Conservation (phyloP, 2,113 vertebrate genomes). For the Chloebia gouldiae region DNA sequence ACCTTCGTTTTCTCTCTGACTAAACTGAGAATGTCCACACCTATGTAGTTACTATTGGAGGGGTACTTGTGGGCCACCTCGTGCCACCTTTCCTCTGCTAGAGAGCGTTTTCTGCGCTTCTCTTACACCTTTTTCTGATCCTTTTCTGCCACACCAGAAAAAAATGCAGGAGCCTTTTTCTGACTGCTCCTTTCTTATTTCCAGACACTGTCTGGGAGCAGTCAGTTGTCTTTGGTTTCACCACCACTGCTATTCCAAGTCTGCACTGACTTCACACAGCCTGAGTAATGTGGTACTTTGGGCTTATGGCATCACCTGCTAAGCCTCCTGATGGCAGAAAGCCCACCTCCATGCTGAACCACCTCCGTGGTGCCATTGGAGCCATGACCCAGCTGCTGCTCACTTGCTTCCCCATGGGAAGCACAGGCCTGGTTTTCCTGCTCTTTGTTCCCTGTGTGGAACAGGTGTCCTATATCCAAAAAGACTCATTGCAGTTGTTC, state of each 20-base stretch:
- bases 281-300: neutral
- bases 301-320: neutral
- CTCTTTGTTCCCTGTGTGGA: neutral
- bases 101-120: neutral
- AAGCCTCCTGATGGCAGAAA: neutral
- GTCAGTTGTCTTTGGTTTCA: neutral
- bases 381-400: neutral
- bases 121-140: neutral
- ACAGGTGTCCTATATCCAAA: neutral
- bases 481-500: neutral
- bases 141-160: neutral
- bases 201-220: neutral
- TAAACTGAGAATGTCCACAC: too few relatives aligned
- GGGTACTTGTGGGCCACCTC: neutral
- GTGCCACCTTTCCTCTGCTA: neutral
- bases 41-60: neutral
- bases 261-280: neutral
- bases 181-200: neutral
- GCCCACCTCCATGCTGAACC: neutral
- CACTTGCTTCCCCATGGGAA: accelerated
- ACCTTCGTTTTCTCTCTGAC: too few relatives aligned
- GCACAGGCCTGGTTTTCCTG: neutral
- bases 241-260: neutral
- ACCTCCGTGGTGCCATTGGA: neutral
- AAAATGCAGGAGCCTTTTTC: neutral